A percentile compares a stretch with the other conserved stretches of the same genome.
Conservation (phyloP, 2,797 vertebrate species). For the Apogon talboti region DNA sequence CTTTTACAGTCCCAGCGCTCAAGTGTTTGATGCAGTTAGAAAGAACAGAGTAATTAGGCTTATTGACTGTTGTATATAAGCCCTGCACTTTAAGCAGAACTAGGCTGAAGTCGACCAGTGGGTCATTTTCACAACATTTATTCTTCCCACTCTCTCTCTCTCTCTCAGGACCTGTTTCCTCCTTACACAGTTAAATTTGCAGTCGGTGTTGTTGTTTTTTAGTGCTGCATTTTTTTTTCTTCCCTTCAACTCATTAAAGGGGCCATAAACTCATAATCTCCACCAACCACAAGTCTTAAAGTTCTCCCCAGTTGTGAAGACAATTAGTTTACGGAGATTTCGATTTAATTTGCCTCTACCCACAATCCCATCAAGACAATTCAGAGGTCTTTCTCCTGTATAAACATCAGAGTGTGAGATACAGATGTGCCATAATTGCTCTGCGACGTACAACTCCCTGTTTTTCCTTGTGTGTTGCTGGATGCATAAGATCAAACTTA, state of each 20-base stretch:
- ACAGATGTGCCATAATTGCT: conserved; percentile 54
- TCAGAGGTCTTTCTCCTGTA: conserved; percentile 17
- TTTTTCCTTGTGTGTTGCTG: conserved; percentile 22
- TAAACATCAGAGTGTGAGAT: conserved; percentile 35
- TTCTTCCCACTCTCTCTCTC: conserved; percentile 55
- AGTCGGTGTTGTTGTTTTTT: conserved; percentile 38
- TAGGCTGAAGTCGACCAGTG: conserved; percentile 44
- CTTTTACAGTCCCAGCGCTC: conserved; percentile 61
- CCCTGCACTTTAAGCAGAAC: conserved; percentile 61
- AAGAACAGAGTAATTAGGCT: conserved; percentile 71
- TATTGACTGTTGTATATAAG: conserved; percentile 67
- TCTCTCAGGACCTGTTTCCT: conserved; percentile 42
- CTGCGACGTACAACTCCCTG: conserved; percentile 21
- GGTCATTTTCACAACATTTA: conserved; percentile 73
- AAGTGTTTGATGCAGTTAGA: conserved; percentile 53
- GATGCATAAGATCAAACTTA: conserved; percentile 41
- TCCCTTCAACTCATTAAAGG: conserved; percentile 62
- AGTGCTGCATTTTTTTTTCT: conserved; percentile 22
- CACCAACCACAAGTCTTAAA: conserved; percentile 46
- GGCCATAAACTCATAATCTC: conserved; percentile 61
- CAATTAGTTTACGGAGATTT: conserved; percentile 50
- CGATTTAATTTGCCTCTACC: conserved; percentile 50
- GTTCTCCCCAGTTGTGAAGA: conserved; percentile 12
- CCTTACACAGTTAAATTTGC: conserved; percentile 43
- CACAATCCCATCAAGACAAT: conserved; percentile 36